These are phyloP conservation scores for Drosophila fuyamai DNA, from an alignment of 1,140 invertebrate species.

Conservation along the genomic window DNA sequence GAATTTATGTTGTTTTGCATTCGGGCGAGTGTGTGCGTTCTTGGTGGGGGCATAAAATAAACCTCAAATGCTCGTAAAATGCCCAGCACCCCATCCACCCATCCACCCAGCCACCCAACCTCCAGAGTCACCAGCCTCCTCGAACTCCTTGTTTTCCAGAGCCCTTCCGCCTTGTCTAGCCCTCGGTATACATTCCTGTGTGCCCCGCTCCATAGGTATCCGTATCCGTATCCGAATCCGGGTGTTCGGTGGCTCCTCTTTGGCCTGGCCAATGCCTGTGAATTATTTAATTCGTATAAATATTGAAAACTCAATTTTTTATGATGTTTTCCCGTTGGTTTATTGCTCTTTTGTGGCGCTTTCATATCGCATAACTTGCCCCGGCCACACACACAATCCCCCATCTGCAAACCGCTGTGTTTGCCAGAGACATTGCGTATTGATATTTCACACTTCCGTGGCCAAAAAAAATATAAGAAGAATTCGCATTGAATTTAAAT, in stretches of 20 bases:
- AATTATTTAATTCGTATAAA: slow-evolving; percentile 82
- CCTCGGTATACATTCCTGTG: neutral
- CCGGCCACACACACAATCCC: slow-evolving; percentile 12
- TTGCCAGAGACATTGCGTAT: slow-evolving; percentile 27
- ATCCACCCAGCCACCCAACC: neutral
- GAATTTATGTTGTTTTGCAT: slow-evolving; percentile 82
- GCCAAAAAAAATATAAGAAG: slow-evolving; percentile 9
- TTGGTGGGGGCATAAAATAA: slow-evolving; percentile 73
- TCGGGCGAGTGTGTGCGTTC: slow-evolving; percentile 8
- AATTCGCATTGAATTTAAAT: slow-evolving; percentile 35
- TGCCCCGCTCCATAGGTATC: neutral
- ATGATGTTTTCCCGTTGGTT: slow-evolving; percentile 77
- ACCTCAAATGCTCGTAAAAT: slow-evolving; percentile 80
- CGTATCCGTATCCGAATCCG: neutral
- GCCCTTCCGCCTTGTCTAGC: slow-evolving; percentile 26
- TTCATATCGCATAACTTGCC: slow-evolving; percentile 60
- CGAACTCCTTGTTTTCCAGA: slow-evolving; percentile 13
- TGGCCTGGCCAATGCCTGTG: slow-evolving; percentile 53
- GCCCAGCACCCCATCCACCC: slow-evolving; percentile 12
- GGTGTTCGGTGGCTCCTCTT: slow-evolving; percentile 3
- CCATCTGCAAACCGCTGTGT: neutral
- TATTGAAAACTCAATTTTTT: slow-evolving; percentile 82
- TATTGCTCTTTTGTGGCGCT: slow-evolving; percentile 76
- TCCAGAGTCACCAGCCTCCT: slow-evolving; percentile 14
- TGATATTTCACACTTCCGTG: slow-evolving; percentile 47